Conservation (phyloP, 2,888 invertebrate species). For the Troilus luridus region DNA sequence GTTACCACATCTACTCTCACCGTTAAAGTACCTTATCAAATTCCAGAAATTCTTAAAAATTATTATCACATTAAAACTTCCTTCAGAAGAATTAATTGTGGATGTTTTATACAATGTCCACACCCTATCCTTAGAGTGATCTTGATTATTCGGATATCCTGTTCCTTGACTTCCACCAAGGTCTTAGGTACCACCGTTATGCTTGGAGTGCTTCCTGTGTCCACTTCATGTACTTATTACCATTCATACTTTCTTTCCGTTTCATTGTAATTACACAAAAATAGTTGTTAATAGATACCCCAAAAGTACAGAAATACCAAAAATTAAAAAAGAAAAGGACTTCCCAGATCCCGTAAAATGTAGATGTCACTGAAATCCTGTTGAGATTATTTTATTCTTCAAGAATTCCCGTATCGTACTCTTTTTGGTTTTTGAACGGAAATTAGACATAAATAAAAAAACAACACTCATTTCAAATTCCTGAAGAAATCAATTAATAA, state of each 20-base stretch:
- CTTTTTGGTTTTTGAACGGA: too few species aligned
- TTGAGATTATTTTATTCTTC: too few species aligned
- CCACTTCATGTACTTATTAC: background rate
- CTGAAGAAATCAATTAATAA: background rate
- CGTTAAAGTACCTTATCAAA: background rate
- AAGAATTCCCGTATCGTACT: too few species aligned
- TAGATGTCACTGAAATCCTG: too few species aligned
- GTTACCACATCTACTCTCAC: background rate
- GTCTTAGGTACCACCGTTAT: background rate
- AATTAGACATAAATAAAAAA: too few species aligned
- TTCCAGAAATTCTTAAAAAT: background rate
- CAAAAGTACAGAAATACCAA: too few species aligned
- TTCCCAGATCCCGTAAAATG: too few species aligned
- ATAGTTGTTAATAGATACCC: too few species aligned
- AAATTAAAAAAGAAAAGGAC: too few species aligned
- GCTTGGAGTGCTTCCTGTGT: background rate
- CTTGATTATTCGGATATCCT: slow-evolving; percentile 26
- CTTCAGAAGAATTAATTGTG: background rate
- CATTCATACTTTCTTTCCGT: background rate
- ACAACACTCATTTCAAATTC: background rate
- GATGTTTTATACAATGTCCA: background rate
- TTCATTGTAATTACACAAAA: too few species aligned
- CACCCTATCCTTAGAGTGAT: background rate
- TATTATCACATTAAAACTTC: background rate
- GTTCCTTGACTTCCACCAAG: background rate